phyloP scores from a whole-genome alignment of 2,888 invertebrate genomes.

The Prosapia bicincta region DNA sequence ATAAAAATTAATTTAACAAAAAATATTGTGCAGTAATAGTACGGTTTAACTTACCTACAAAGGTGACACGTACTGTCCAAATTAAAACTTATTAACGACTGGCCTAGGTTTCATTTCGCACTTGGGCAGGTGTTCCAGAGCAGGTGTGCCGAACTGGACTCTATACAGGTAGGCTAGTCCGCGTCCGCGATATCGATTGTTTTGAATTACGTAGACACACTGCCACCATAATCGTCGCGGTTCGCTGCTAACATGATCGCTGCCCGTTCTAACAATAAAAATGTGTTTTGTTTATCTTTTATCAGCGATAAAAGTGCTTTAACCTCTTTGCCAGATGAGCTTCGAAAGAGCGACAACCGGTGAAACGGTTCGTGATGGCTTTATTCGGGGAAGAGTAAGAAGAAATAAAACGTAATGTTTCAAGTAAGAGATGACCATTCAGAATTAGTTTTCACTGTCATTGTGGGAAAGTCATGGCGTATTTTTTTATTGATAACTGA shows the following conservation, averaged over 20 bases:
- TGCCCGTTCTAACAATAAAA: not conserved
- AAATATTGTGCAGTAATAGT: too few species aligned
- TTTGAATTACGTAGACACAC: not conserved
- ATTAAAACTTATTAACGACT: not conserved
- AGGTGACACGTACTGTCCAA: not conserved
- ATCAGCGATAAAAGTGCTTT: not conserved
- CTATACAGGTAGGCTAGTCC: not conserved
- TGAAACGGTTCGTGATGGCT: too few species aligned
- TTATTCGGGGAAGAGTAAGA: too few species aligned
- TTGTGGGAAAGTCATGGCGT: too few species aligned
- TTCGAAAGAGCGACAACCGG: not conserved
- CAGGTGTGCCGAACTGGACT: conserved; percentile 1
- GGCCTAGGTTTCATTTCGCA: conserved; percentile 2
- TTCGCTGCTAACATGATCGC: not conserved
- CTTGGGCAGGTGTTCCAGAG: not conserved
- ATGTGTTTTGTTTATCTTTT: not conserved
- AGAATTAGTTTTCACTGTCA: too few species aligned
- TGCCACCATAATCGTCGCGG: not conserved
- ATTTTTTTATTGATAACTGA: too few species aligned
- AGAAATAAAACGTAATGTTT: too few species aligned
- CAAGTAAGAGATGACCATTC: too few species aligned
- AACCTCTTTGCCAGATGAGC: not conserved
- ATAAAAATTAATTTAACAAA: too few species aligned
- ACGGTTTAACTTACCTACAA: not conserved
- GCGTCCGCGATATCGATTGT: not conserved